Evolutionary conservation across 30 jellyfish, hydroid and myxozoan genomes (phyloP), one percentile per base, ranked within the genome.

Genomic region (Phacellophora camtschatica): DNA sequence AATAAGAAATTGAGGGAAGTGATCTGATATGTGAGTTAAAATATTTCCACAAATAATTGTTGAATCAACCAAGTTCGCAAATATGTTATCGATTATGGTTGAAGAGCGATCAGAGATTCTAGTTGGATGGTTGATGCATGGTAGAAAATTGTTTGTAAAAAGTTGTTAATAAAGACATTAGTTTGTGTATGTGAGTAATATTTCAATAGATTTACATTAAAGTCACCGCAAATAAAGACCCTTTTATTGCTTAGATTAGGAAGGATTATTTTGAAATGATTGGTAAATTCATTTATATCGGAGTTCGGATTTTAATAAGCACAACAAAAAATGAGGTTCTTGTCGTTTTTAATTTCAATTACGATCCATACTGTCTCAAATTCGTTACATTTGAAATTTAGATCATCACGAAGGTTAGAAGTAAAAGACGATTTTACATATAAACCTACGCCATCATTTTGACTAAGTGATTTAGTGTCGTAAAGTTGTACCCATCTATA

Each of bases 391-490:
- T 66, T 41, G 0, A 25, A 31, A 66, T 34, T 12, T 37, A 66
- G 29, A 66, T 66, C 81, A 3, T 16, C 31, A 1, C 70, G 16
- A 1, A 1, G 70, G 22, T 12, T 55, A 0, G 70, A 18, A 6
- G 13, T 6, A 1, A 20, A 4, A 4, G 31, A 5, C 5, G 80
- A 66, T 34, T 66, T 66, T 37, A 66, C 80, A 33, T 66, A 68
- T 34, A 68, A 41, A 4, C 62, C 82, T 13, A 68, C 82, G 41
- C 82, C 82, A 53, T 22, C 68, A 53, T 53, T 53, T 53, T 53
- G 68, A 24, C 32, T 53, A 6, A 12, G 2, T 1, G 81, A 66
- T 37, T 66, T 4, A 28, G n/a, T n/a, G n/a, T n/a, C n/a, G n/a
- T n/a, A n/a, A n/a, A n/a, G n/a, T n/a, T n/a, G n/a, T n/a, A n/a